These are phyloP conservation scores for Erethizon dorsatum DNA, from an alignment of 2,797 vertebrate species.

Conservation along the genomic window DNA sequence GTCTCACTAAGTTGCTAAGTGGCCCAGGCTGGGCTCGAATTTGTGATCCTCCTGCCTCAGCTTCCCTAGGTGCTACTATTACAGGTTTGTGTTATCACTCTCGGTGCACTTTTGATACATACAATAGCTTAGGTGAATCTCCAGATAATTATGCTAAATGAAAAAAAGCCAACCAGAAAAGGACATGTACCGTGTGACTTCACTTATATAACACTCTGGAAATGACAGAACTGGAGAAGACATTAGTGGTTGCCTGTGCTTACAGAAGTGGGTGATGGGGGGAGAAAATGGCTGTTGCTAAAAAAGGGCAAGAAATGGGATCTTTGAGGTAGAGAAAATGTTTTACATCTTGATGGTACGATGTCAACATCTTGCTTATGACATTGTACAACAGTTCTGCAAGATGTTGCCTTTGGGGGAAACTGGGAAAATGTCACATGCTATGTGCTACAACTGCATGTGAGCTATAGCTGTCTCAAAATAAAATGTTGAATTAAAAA, in stretches of 20 bases:
- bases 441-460: not conserved
- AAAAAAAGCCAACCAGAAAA: not conserved
- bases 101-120: not conserved
- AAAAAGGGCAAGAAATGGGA: not conserved
- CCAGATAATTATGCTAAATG: not conserved
- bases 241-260: not conserved
- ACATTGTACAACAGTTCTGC: not conserved
- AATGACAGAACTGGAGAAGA: not conserved
- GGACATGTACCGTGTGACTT: not conserved
- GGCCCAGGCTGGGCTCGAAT: not conserved
- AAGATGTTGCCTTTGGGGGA: not conserved
- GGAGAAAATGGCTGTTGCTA: not conserved
- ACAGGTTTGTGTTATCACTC: not conserved
- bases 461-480: not conserved
- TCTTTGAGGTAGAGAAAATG: not conserved
- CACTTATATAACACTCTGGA: not conserved
- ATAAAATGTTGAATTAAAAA: constrained; percentile 17
- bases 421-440: not conserved
- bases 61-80: not conserved
- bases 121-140: not conserved
- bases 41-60: not conserved
- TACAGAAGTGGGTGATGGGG: not conserved
- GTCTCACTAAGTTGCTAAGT: not conserved
- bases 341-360: not conserved
- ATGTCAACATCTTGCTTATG: not conserved